Conservation (phyloP, 1,140 invertebrate species). For the Hypsibius dujardini region DNA sequence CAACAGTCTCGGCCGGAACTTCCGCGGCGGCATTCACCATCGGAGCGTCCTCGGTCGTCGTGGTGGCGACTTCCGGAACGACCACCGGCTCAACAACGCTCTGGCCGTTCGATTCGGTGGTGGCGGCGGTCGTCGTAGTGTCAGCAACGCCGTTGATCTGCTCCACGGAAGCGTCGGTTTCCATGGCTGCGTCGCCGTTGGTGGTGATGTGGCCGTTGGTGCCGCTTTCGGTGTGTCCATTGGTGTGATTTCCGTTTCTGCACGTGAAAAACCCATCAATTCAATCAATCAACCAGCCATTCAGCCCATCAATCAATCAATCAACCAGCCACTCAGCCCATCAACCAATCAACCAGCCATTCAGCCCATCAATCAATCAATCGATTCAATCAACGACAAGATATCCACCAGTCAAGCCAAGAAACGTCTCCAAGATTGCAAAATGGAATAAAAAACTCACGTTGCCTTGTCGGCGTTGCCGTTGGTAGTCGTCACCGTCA, state of each 20-base stretch:
- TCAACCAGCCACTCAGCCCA: too few species aligned
- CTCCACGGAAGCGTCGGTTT: background rate
- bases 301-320: background rate
- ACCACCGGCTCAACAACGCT: too few species aligned
- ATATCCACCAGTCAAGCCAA: too few species aligned
- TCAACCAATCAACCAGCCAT: too few species aligned
- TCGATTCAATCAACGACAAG: too few species aligned
- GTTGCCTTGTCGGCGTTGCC: slow-evolving; percentile 13
- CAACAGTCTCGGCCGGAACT: too few species aligned
- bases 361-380: too few species aligned
- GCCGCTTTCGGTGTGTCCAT: background rate
- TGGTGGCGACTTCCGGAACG: background rate
- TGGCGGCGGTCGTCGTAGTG: background rate
- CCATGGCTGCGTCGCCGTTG: background rate
- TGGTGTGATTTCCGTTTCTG: slow-evolving; percentile 4
- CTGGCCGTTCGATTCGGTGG: too few species aligned
- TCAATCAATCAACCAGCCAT: too few species aligned
- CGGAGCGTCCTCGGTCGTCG: background rate
- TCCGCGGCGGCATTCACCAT: background rate
- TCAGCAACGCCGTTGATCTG: background rate
- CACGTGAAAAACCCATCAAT: background rate
- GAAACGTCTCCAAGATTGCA: background rate
- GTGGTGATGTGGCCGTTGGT: background rate
- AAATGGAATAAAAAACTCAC: background rate
- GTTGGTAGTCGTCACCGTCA: background rate